Conservation (phyloP, 2,888 invertebrate species). For the Pasiphila rectangulata region DNA sequence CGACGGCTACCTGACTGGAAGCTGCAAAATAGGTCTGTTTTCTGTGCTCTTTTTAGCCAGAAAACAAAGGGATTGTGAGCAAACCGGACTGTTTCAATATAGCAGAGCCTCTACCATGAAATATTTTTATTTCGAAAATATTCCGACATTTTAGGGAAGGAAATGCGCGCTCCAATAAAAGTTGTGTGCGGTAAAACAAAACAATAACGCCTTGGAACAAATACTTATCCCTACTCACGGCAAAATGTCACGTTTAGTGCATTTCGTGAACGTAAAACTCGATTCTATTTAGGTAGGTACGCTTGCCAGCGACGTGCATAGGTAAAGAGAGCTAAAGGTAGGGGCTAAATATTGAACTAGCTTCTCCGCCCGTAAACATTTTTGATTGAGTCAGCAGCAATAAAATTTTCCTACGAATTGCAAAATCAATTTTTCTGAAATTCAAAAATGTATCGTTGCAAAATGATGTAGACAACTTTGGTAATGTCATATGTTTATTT, state of each 20-base stretch:
- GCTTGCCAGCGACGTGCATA: constrained; percentile 39
- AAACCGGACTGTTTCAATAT: constrained; percentile 34
- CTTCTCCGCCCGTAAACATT: constrained; percentile 59
- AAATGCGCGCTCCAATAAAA: constrained; percentile 12
- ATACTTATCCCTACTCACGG: constrained; percentile 34
- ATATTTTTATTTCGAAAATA: constrained; percentile 13
- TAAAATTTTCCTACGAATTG: constrained; percentile 45
- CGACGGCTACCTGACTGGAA: constrained; percentile 42
- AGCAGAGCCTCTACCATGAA: constrained; percentile 25
- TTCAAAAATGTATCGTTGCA: constrained; percentile 46
- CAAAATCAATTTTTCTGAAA: constrained; percentile 40
- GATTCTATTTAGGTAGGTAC: constrained; percentile 36
- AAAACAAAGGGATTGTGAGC: constrained; percentile 46
- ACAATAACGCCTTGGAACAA: constrained; percentile 29
- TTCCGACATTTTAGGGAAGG: constrained; percentile 4
- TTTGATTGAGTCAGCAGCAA: constrained; percentile 57
- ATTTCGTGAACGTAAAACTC: constrained; percentile 36
- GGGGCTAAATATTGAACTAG: constrained; percentile 56
- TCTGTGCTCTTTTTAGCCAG: constrained; percentile 41
- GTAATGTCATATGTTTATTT: no score
- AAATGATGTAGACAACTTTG: no score
- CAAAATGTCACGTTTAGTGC: constrained; percentile 40
- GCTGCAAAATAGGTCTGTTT: constrained; percentile 40
- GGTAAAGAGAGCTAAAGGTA: constrained; percentile 41
- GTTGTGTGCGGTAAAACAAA: constrained; percentile 20